A percentile compares a stretch with the other conserved stretches of the same genome.
These are phyloP conservation scores for Oligia latruncula DNA, from an alignment of 2,888 invertebrate genomes.

Conservation along the genomic window DNA sequence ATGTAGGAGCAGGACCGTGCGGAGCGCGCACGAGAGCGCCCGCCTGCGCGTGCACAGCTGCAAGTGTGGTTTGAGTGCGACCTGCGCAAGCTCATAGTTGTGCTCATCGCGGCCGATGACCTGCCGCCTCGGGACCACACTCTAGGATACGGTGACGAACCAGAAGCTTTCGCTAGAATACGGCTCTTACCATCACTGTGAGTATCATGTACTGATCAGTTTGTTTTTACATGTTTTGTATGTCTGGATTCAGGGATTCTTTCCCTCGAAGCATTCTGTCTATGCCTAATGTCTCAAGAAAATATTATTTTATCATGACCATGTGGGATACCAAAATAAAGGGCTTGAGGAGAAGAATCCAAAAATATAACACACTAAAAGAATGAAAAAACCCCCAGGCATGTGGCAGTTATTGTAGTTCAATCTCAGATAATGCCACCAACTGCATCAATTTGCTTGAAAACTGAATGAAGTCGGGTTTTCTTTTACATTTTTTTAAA, in stretches of 20 bases:
- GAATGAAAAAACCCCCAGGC: no score
- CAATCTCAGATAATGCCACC: background rate
- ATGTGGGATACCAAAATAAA: background rate
- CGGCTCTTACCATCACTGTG: slow-evolving; percentile 95
- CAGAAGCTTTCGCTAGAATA: slow-evolving; percentile 96
- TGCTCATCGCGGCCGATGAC: slow-evolving; percentile 96
- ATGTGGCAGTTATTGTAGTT: background rate
- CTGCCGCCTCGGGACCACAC: slow-evolving; percentile 94
- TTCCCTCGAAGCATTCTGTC: background rate
- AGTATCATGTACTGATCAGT: slow-evolving; percentile 75
- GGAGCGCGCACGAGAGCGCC: slow-evolving; percentile 90
- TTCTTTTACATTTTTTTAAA: no score
- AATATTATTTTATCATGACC: background rate
- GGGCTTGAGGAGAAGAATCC: background rate
- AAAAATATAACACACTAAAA: background rate
- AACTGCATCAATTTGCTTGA: background rate
- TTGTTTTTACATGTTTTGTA: background rate
- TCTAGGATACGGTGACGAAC: slow-evolving; percentile 93
- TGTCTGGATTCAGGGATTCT: background rate
- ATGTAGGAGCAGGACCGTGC: slow-evolving; percentile 87
- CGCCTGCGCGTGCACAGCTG: slow-evolving; percentile 95
- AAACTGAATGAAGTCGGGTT: background rate
- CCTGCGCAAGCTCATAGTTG: slow-evolving; percentile 95
- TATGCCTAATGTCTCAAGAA: background rate
- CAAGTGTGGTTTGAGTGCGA: slow-evolving; percentile 97